phyloP scores from a whole-genome alignment of 1,140 invertebrate species.

The Tetraneura akinire region DNA sequence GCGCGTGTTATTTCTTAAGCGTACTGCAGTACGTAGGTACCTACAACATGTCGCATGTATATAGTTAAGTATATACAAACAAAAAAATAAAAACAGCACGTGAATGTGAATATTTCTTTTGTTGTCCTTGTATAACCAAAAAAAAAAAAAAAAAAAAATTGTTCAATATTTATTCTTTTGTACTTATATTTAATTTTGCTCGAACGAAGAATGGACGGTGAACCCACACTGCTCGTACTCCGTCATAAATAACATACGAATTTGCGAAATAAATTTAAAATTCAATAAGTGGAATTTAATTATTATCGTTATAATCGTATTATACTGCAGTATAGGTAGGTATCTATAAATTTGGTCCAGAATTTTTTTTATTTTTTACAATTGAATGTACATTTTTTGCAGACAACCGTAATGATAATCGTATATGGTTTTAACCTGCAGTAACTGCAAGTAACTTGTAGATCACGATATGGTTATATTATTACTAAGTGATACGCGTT shows the following conservation, averaged over 20 bases:
- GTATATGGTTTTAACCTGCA: too few species aligned
- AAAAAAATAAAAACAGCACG: slow-evolving; percentile 1
- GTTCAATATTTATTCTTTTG: too few species aligned
- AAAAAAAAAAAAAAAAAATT: background rate
- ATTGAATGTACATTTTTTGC: too few species aligned
- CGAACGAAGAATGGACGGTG: background rate
- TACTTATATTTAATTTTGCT: background rate
- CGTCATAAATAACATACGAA: background rate
- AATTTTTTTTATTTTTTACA: too few species aligned
- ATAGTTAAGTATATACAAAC: background rate
- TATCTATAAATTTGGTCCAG: too few species aligned
- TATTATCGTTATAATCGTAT: background rate
- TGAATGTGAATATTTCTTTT: slow-evolving; percentile 1
- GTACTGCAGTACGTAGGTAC: background rate
- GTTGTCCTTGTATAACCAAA: slow-evolving; percentile 7
- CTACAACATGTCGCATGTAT: background rate
- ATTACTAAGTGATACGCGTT: too few species aligned
- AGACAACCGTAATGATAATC: too few species aligned
- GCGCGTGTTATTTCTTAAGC: slow-evolving; percentile 9
- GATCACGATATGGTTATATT: too few species aligned
- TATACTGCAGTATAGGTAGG: too few species aligned
- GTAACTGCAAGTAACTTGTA: too few species aligned
- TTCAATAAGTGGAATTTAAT: background rate
- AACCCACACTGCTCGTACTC: background rate
- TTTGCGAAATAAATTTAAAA: background rate